A percentile compares a stretch with the other conserved stretches of the same genome.
phyloP scores from a whole-genome alignment of 2,113 vertebrate species.

The Struthio camelus region DNA sequence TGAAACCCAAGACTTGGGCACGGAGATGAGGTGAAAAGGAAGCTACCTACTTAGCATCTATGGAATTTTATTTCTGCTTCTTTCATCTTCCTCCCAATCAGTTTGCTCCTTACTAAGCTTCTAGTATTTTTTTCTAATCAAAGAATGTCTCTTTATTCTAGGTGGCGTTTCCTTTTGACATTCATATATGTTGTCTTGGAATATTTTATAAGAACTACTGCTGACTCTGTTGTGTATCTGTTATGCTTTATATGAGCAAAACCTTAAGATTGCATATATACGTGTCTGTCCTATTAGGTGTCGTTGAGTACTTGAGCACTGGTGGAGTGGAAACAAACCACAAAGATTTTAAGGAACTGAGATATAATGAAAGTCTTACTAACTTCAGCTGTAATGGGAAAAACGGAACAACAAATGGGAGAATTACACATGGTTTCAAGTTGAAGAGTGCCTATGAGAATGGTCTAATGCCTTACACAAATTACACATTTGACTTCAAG shows the following conservation, averaged over 20 bases:
- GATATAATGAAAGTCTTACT: constrained; percentile 96
- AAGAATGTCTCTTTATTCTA: neutral
- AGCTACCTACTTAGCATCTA: neutral
- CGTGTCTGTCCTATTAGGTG: constrained; percentile 77
- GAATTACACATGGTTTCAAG: constrained; percentile 98
- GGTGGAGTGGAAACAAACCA: constrained; percentile 98
- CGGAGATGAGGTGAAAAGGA: neutral
- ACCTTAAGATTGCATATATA: neutral
- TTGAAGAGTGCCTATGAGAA: constrained; percentile 98
- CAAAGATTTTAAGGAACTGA: constrained; percentile 98
- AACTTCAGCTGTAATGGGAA: constrained; percentile 98
- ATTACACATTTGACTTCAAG: constrained; percentile 98
- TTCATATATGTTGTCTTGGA: neutral
- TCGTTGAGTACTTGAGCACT: constrained; percentile 96
- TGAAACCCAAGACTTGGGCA: neutral
- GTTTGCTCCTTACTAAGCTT: neutral
- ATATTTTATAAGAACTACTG: neutral
- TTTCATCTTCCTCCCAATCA: neutral
- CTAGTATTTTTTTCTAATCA: neutral
- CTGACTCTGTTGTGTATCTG: neutral
- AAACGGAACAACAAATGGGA: constrained; percentile 90
- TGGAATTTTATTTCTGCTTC: neutral
- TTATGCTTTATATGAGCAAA: no score
- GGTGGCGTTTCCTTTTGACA: neutral
- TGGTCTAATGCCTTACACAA: constrained; percentile 98